Percentiles rank a stretch among this genome's conserved stretches.
These are phyloP conservation scores for Drosophila subpulchrella DNA, from an alignment of 1,140 invertebrate species.

Conservation along the genomic window DNA sequence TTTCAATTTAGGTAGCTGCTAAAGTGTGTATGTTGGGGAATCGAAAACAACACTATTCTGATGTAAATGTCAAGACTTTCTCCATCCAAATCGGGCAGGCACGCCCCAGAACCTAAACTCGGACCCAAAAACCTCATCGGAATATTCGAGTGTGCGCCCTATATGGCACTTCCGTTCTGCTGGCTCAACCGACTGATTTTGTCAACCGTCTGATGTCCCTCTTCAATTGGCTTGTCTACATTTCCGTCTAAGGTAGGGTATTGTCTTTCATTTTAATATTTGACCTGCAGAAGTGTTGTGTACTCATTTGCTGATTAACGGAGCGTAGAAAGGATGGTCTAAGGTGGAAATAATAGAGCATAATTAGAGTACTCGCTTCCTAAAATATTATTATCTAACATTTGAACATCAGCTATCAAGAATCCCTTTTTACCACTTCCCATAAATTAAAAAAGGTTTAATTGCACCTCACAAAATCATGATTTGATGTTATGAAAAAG, in stretches of 20 bases:
- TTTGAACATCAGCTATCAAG: neutral
- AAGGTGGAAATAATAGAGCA: neutral
- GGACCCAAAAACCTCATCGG: slow-evolving; percentile 42
- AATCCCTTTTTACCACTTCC: neutral
- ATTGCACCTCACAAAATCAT: slow-evolving; percentile 2
- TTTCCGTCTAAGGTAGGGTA: slow-evolving; percentile 14
- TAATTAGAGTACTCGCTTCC: slow-evolving; percentile 15
- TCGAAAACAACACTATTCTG: slow-evolving; percentile 24
- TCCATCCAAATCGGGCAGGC: slow-evolving; percentile 33
- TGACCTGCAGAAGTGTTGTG: slow-evolving; percentile 21
- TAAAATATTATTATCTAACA: neutral
- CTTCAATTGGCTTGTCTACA: slow-evolving; percentile 35
- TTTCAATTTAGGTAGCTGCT: neutral
- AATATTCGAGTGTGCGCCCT: slow-evolving; percentile 50
- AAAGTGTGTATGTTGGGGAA: neutral
- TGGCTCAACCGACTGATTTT: slow-evolving; percentile 30
- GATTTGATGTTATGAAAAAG: slow-evolving; percentile 1
- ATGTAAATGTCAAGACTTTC: slow-evolving; percentile 68
- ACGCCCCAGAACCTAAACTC: slow-evolving; percentile 27
- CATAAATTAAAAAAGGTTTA: neutral
- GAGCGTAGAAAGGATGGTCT: slow-evolving; percentile 29
- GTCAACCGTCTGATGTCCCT: slow-evolving; percentile 52
- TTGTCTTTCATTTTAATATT: slow-evolving; percentile 17
- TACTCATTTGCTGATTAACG: slow-evolving; percentile 16
- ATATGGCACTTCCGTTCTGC: slow-evolving; percentile 73